Evolutionary conservation across 2,113 vertebrate genomes (phyloP).

Genomic region (Otus sunia): DNA sequence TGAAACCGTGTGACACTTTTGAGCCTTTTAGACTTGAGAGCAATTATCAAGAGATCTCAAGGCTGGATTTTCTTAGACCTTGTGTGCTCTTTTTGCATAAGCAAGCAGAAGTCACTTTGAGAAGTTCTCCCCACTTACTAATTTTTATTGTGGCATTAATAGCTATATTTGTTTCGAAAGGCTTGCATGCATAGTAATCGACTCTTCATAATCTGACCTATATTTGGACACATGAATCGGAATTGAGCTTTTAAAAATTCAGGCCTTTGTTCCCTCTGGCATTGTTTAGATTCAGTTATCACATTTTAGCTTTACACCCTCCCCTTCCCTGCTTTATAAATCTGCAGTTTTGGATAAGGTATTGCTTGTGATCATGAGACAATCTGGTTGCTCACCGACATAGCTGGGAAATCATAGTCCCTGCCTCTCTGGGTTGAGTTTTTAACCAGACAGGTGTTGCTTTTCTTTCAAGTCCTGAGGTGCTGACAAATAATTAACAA

Average conservation of each 20-base stretch:
- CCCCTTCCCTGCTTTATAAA: not conserved
- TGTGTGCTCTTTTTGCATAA: not conserved
- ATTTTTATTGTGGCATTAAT: not conserved
- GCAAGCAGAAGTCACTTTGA: not conserved
- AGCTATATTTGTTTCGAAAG: not conserved
- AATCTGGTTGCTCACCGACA: not conserved
- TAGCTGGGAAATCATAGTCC: not conserved
- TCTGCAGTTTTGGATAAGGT: not conserved
- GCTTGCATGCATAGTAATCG: not conserved
- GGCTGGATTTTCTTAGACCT: not conserved
- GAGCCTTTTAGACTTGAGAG: not conserved
- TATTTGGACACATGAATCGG: not conserved
- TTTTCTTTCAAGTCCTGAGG: not conserved
- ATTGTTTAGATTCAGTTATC: not conserved
- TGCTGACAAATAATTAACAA: not conserved
- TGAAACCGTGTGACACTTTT: not conserved
- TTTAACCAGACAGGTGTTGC: not conserved
- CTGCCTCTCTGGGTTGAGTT: not conserved
- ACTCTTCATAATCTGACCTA: not conserved
- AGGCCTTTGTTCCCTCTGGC: not conserved
- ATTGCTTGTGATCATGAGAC: not conserved
- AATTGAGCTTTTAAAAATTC: not conserved
- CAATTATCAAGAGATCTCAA: not conserved
- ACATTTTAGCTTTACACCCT: not conserved
- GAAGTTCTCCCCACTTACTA: rapidly evolving